phyloP scores from a whole-genome alignment of 2,888 invertebrate species.

The Cerastis rubricosa region DNA sequence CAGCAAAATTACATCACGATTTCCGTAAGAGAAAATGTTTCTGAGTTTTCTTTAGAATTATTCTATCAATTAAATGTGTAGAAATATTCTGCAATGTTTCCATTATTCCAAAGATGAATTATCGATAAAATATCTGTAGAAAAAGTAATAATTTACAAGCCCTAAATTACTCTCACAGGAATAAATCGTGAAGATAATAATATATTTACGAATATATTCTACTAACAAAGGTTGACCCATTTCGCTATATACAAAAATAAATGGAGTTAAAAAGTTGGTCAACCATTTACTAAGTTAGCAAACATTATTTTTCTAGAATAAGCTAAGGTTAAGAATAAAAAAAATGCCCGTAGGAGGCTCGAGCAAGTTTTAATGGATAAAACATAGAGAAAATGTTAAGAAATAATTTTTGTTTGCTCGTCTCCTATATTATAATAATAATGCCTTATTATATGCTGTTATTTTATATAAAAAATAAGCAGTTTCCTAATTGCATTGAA shows the following conservation, averaged over 20 bases:
- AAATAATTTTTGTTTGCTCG: constrained; percentile 33
- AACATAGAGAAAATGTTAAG: neutral
- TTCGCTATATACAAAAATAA: constrained; percentile 55
- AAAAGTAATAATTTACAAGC: constrained; percentile 26
- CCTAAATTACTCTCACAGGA: constrained; percentile 29
- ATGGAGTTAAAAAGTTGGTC: constrained; percentile 25
- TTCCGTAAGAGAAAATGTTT: neutral
- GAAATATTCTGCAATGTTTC: constrained; percentile 1
- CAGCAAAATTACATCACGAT: neutral
- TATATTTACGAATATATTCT: constrained; percentile 36
- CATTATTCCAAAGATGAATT: neutral
- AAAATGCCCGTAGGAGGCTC: constrained; percentile 60
- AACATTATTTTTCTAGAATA: constrained; percentile 31
- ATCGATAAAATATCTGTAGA: neutral
- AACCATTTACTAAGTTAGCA: constrained; percentile 34
- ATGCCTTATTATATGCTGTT: constrained; percentile 7
- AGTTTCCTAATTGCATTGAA: constrained; percentile 18
- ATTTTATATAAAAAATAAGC: constrained; percentile 33
- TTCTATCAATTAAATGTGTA: neutral
- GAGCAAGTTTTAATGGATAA: constrained; percentile 39
- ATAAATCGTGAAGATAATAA: constrained; percentile 26
- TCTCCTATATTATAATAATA: constrained; percentile 23
- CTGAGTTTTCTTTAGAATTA: neutral
- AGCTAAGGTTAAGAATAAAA: constrained; percentile 43
- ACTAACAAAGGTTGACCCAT: constrained; percentile 40